Base-by-base conservation (phyloP, 2,888 invertebrate genomes). In the Seladonia tumulorum region DNA sequence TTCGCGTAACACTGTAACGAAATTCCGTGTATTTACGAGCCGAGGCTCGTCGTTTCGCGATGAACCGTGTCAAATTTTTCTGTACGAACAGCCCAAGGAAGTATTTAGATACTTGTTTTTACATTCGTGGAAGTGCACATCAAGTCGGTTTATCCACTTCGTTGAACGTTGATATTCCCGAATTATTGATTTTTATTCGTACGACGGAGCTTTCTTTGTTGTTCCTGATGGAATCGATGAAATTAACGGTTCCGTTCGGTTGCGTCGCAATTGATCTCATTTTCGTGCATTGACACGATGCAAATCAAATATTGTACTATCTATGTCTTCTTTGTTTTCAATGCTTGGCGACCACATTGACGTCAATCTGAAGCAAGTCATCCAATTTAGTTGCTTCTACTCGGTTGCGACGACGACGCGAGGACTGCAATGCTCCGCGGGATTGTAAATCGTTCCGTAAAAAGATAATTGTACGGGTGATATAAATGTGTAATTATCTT, bases 331-430 rank as follows among this genome's bases (percentile, higher is more conserved):
- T 22, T 68, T 39, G 35, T 68, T 68, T 68, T 39, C 68, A 12
- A 18, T 39, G 22, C 22, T 68, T 22, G 68, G 18, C 35, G 39
- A 35, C 22, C 2, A 68, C 39, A 18, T 68, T 68, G 68, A 68
- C 68, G 68, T 68, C 68, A 68, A 68, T 68, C 68, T 39, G 68
- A 39, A 39, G 68, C 35, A 68, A 39, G 35, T 22, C 68, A 68
- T 68, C 35, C 35, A 68, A 68, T 68, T 68, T 68, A 68, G 35
- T 22, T 22, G 18, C 22, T 68, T 63, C 63, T 16, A 29, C 29
- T 25, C 14, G 25, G 16, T 29, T 29, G 29, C 29, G 29, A 18
- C 63, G 29, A 18, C 63, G 29, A 29, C 18, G 29, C 63, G 29
- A n/a, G n/a, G 29, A 63, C 8, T 29, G 63, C 29, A 63, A 63